Conservation (phyloP, 2,888 invertebrate genomes). For the Thereva unica region DNA sequence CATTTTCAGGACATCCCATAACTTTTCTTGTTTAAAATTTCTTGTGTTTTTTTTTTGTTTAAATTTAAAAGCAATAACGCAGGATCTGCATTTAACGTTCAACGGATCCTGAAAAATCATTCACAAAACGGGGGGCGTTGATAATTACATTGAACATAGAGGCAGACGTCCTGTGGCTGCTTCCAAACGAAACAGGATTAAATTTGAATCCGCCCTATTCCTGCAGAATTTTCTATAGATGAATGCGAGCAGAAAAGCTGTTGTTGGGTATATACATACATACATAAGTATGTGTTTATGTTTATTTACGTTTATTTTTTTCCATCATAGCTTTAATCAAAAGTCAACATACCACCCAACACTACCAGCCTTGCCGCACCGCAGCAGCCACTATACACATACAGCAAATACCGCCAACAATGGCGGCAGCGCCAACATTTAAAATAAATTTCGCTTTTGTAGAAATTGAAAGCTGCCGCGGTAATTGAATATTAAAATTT, state of each 20-base stretch:
- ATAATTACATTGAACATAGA: conserved; percentile 25
- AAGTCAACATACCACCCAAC: conserved; percentile 18
- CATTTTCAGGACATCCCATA: no score
- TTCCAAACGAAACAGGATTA: background rate
- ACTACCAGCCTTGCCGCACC: no score
- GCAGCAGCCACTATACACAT: no score
- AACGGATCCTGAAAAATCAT: background rate
- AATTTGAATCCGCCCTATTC: no score
- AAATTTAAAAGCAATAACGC: conserved; percentile 5
- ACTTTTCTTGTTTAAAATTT: background rate
- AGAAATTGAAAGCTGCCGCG: conserved; percentile 31
- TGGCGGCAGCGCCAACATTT: conserved; percentile 13
- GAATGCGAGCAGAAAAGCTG: no score
- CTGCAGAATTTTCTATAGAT: no score
- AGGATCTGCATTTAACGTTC: conserved; percentile 21
- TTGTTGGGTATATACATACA: no score
- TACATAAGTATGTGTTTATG: no score
- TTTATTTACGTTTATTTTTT: conserved; percentile 14
- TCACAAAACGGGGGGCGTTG: conserved; percentile 18
- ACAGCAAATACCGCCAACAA: no score
- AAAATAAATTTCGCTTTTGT: conserved; percentile 28
- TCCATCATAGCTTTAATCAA: conserved; percentile 22
- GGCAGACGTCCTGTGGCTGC: conserved; percentile 21
- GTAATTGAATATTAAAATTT: conserved; percentile 38
- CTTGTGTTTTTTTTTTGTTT: background rate